Evolutionary conservation across 2,888 invertebrate species (phyloP).

Genomic region (Drosophila antonietae): DNA sequence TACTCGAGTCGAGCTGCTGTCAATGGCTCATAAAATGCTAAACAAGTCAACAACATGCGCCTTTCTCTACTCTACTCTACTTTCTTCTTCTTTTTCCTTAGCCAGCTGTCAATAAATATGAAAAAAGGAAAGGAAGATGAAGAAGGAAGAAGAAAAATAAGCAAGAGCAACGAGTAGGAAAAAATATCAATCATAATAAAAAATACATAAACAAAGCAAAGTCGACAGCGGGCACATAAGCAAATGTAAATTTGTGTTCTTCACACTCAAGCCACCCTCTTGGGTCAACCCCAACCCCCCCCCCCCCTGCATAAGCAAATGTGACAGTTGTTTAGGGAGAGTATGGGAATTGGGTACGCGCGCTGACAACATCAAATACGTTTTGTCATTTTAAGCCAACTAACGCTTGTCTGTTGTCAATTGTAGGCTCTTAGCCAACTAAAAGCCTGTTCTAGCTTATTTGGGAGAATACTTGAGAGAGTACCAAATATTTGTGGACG

Average conservation of each 20-base stretch:
- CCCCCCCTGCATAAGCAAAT: conserved; percentile 47
- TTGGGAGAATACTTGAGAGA: neutral
- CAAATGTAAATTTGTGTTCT: conserved; percentile 63
- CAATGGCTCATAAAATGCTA: conserved; percentile 67
- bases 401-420: conserved; percentile 49
- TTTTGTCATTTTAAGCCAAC: conserved; percentile 60
- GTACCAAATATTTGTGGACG: conserved; percentile 9
- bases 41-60: conserved; percentile 67
- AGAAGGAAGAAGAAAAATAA: neutral
- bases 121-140: conserved; percentile 21
- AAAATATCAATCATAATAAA: conserved; percentile 73
- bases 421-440: conserved; percentile 51
- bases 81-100: conserved; percentile 16
- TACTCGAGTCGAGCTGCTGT: conserved; percentile 25
- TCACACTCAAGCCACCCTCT: conserved; percentile 15
- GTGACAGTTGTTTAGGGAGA: conserved; percentile 57
- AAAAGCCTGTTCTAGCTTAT: conserved; percentile 31
- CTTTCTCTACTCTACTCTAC: conserved; percentile 12
- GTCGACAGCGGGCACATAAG: conserved; percentile 60
- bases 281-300: neutral
- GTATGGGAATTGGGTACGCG: conserved; percentile 24
- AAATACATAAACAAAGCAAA: conserved; percentile 71
- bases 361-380: conserved; percentile 59
- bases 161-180: conserved; percentile 24
- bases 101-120: conserved; percentile 71